phyloP scores from a whole-genome alignment of 1,140 invertebrate species.

The Antheraea pernyi region DNA sequence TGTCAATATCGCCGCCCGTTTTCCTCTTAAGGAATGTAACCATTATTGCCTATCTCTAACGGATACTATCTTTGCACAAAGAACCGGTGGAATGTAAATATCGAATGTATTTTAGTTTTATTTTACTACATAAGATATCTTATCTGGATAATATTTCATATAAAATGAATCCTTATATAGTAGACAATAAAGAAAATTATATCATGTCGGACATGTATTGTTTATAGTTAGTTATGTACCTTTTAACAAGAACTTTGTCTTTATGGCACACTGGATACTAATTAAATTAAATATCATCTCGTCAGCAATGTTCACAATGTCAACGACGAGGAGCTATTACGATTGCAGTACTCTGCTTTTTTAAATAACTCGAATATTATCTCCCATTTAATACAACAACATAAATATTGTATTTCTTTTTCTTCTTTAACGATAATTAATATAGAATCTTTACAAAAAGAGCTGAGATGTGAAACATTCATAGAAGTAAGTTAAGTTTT shows the following conservation, averaged over 20 bases:
- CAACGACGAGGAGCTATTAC: conserved; percentile 17
- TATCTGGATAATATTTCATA: background rate
- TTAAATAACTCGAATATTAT: conserved; percentile 10
- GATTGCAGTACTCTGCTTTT: conserved; percentile 13
- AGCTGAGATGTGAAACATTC: background rate
- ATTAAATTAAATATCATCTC: conserved; percentile 28
- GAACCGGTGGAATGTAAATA: background rate
- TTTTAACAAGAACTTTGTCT: conserved; percentile 7
- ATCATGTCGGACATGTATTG: background rate
- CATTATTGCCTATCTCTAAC: conserved; percentile 7
- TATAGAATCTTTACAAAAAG: background rate
- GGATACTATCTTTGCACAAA: background rate
- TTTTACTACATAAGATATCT: background rate
- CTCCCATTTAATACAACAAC: background rate
- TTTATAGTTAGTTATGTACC: background rate
- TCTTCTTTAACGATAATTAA: background rate
- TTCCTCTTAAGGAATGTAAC: conserved; percentile 18
- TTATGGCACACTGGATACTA: conserved; percentile 22
- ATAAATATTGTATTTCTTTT: background rate
- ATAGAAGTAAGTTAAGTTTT: background rate
- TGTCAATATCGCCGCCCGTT: conserved; percentile 19
- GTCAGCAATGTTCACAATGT: conserved; percentile 21
- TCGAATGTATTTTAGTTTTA: background rate
- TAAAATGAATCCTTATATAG: background rate
- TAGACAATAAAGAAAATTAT: background rate